Percentiles rank a stretch among this genome's conserved stretches.
Evolutionary conservation across 2,113 vertebrate species (phyloP).

Genomic region (Ammodytes marinus): DNA sequence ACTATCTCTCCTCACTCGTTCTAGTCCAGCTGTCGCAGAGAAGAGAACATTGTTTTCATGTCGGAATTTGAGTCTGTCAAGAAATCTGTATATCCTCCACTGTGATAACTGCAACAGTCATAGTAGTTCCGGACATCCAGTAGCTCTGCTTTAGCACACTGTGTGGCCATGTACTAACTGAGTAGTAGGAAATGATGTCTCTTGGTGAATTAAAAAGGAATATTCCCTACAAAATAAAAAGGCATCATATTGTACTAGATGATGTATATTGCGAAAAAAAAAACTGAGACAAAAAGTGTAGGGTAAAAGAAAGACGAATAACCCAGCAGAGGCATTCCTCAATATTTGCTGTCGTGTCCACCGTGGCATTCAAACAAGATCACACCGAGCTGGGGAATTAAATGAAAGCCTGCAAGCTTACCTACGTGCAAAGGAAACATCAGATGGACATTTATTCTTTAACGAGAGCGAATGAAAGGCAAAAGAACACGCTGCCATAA

Average conservation of each 20-base stretch:
- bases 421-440: too few species aligned
- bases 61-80: constrained; percentile 20
- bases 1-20: constrained; percentile 30
- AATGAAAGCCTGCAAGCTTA: too few species aligned
- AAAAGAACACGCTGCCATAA: too few species aligned
- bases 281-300: not conserved
- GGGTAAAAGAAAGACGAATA: not conserved
- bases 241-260: not conserved
- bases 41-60: constrained; percentile 23
- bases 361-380: too few species aligned
- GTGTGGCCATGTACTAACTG: not conserved
- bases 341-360: too few species aligned
- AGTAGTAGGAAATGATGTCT: too few species aligned
- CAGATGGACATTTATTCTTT: too few species aligned
- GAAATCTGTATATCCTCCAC: constrained; percentile 16
- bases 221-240: not conserved
- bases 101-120: not conserved
- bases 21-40: constrained; percentile 32
- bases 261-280: not conserved
- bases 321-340: too few species aligned
- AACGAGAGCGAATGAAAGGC: too few species aligned
- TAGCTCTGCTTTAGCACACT: not conserved
- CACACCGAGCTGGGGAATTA: too few species aligned
- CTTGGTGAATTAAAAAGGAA: not conserved
- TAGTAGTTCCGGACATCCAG: too few species aligned